phyloP scores from a whole-genome alignment of 2,888 invertebrate species.

The Pinctada fucata region DNA sequence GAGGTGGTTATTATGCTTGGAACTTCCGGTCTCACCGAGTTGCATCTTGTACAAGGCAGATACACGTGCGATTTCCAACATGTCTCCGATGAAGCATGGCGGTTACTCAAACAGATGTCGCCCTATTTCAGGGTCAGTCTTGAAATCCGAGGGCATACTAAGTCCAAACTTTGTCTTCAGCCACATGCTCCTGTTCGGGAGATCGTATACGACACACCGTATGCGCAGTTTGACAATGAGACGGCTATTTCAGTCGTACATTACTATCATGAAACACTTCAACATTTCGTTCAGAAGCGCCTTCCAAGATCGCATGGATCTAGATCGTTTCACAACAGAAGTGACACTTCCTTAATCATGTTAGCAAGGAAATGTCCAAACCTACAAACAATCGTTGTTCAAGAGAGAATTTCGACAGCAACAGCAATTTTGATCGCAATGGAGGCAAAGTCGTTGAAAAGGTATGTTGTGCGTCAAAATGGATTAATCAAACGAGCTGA shows the following conservation, averaged over 20 bases:
- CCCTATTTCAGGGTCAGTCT: slow-evolving; percentile 84
- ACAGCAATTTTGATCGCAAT: slow-evolving; percentile 85
- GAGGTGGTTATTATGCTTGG: slow-evolving; percentile 84
- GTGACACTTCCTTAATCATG: slow-evolving; percentile 84
- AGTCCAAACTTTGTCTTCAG: slow-evolving; percentile 81
- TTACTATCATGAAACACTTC: slow-evolving; percentile 78
- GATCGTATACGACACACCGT: slow-evolving; percentile 83
- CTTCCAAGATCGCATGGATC: slow-evolving; percentile 84
- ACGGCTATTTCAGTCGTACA: slow-evolving; percentile 81
- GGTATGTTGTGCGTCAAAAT: slow-evolving; percentile 84
- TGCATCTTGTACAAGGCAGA: slow-evolving; percentile 86
- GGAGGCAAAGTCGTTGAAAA: slow-evolving; percentile 82
- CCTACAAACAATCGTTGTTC: slow-evolving; percentile 83
- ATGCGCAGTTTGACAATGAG: slow-evolving; percentile 80
- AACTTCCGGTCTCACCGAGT: slow-evolving; percentile 81
- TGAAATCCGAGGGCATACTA: slow-evolving; percentile 80
- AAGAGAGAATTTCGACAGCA: slow-evolving; percentile 87
- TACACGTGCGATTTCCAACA: slow-evolving; percentile 70
- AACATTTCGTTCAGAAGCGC: slow-evolving; percentile 84
- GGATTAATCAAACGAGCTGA: slow-evolving; percentile 82
- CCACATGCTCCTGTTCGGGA: slow-evolving; percentile 84
- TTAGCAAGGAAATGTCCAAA: slow-evolving; percentile 84
- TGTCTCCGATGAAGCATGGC: slow-evolving; percentile 78
- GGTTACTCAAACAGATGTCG: slow-evolving; percentile 80
- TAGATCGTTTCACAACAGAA: slow-evolving; percentile 84